phyloP scores from a whole-genome alignment of 2,113 vertebrate species.

The Scomber colias region DNA sequence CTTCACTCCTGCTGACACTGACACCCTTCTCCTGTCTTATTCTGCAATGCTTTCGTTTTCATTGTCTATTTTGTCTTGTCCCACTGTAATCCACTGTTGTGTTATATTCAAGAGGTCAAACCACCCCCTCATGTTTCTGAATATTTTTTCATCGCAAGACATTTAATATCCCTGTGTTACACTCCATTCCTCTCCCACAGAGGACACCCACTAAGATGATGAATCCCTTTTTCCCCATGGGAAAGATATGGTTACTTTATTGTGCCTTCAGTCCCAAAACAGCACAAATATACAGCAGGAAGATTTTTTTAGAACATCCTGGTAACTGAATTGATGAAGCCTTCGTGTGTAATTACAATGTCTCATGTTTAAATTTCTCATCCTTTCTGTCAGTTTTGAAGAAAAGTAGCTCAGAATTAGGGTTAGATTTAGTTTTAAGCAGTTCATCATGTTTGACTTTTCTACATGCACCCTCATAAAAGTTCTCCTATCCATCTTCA shows the following conservation, averaged over 20 bases:
- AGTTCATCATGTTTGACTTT: not conserved
- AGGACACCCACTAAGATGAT: constrained; percentile 65
- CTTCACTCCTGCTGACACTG: not conserved
- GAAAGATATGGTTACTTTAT: constrained; percentile 54
- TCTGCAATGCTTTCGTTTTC: not conserved
- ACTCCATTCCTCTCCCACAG: constrained; percentile 66
- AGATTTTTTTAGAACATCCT: constrained; percentile 4
- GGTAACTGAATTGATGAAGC: too few species aligned
- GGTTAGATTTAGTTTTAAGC: not conserved
- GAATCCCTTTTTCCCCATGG: constrained; percentile 42
- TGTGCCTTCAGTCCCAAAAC: constrained; percentile 15
- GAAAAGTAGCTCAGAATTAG: too few species aligned
- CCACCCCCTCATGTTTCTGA: constrained; percentile 34
- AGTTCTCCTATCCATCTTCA: constrained; percentile 10
- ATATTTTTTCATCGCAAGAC: constrained; percentile 8
- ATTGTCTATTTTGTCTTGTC: constrained; percentile 8
- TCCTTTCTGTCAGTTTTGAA: not conserved
- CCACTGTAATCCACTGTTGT: constrained; percentile 19
- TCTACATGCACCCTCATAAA: constrained; percentile 4
- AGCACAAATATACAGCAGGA: not conserved
- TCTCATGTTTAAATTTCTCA: not conserved
- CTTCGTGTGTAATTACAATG: too few species aligned
- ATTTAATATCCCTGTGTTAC: constrained; percentile 55
- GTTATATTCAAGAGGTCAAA: constrained; percentile 57
- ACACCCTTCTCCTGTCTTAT: not conserved